A percentile compares a stretch with the other conserved stretches of the same genome.
Evolutionary conservation across 1,140 invertebrate species (phyloP).

Genomic region (Leptinotarsa texana): DNA sequence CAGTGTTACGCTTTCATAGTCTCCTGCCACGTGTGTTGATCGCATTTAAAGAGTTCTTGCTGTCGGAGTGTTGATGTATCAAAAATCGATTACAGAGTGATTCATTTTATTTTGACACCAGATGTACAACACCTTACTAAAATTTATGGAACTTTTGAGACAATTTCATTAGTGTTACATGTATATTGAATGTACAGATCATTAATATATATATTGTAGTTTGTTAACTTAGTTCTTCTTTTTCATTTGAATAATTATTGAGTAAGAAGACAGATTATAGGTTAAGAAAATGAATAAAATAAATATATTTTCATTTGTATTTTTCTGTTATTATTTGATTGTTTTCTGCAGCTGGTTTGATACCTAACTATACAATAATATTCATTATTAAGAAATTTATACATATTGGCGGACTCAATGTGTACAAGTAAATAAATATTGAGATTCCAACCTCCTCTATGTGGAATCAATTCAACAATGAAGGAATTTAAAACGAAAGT

Average conservation of each 20-base stretch:
- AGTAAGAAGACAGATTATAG: conserved; percentile 38
- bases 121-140: conserved; percentile 52
- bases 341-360: too few species aligned
- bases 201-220: conserved; percentile 31
- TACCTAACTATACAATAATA: too few species aligned
- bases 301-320: conserved; percentile 42
- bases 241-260: conserved; percentile 32
- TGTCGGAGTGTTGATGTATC: conserved; percentile 49
- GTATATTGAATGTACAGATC: conserved; percentile 38
- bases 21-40: conserved; percentile 51
- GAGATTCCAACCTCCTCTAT: too few species aligned
- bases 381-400: too few species aligned
- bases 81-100: conserved; percentile 46
- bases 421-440: too few species aligned
- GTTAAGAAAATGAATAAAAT: conserved; percentile 37
- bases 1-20: conserved; percentile 38
- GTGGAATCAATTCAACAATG: too few species aligned
- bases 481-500: neutral
- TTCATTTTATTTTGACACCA: conserved; percentile 42
- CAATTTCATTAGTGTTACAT: conserved; percentile 28
- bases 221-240: conserved; percentile 32
- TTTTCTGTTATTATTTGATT: neutral
- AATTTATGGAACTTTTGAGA: conserved; percentile 23
- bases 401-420: too few species aligned
- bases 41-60: conserved; percentile 50